Evolutionary conservation across 2,888 invertebrate genomes (phyloP).

Genomic region (Clistopyga incitator): DNA sequence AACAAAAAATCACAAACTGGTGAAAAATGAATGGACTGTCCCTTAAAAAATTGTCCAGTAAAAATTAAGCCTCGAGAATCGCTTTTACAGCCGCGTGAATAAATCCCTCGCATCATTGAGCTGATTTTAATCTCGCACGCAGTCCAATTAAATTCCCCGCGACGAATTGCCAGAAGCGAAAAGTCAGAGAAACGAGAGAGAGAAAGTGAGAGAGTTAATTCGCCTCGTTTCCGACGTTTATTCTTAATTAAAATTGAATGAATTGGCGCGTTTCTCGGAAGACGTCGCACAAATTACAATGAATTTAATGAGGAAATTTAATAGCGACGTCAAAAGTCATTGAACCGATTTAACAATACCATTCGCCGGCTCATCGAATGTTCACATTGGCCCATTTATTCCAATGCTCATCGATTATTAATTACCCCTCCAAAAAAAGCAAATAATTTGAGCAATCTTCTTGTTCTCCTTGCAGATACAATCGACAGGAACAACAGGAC

Average conservation of each 20-base stretch:
- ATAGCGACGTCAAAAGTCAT: not conserved
- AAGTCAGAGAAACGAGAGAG: not conserved
- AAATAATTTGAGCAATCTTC: not conserved
- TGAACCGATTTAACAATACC: not conserved
- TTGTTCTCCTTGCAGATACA: slow-evolving; percentile 38
- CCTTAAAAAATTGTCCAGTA: no score
- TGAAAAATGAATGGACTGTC: no score
- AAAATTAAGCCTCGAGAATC: not conserved
- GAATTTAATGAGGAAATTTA: not conserved
- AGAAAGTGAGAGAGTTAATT: not conserved
- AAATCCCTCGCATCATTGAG: slow-evolving; percentile 15
- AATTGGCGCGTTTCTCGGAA: slow-evolving; percentile 1
- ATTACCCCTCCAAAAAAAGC: not conserved
- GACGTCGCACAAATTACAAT: not conserved
- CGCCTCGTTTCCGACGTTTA: slow-evolving; percentile 15
- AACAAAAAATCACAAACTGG: no score
- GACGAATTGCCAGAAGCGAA: not conserved
- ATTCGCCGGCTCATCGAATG: not conserved
- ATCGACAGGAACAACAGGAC: slow-evolving; percentile 24
- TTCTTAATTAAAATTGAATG: slow-evolving; percentile 28
- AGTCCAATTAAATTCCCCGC: slow-evolving; percentile 17
- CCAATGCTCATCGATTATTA: not conserved
- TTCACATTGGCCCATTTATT: not conserved
- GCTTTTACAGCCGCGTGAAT: slow-evolving; percentile 4
- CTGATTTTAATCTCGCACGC: not conserved